phyloP scores from a whole-genome alignment of 2,888 invertebrate species.

The Drosophila setosimentum region DNA sequence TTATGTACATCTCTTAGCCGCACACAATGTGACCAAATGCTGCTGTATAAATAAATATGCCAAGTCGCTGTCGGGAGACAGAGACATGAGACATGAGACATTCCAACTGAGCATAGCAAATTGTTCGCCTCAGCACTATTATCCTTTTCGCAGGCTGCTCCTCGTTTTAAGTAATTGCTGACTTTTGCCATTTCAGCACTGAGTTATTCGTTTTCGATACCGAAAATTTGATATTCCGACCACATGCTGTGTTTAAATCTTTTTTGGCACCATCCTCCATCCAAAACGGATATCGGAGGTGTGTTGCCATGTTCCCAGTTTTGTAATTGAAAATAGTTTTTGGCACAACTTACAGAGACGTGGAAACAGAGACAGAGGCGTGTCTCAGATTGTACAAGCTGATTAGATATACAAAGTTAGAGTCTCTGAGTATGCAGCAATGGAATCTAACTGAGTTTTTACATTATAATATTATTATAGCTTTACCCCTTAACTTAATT shows the following conservation, averaged over 20 bases:
- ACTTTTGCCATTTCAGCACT: constrained; percentile 69
- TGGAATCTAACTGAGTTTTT: background rate
- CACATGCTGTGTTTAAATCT: constrained; percentile 84
- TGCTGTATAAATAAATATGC: constrained; percentile 68
- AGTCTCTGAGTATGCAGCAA: background rate
- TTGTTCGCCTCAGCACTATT: constrained; percentile 76
- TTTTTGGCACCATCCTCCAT: constrained; percentile 32
- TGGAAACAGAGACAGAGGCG: constrained; percentile 47
- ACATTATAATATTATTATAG: background rate
- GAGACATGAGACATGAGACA: constrained; percentile 28
- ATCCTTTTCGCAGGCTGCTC: constrained; percentile 67
- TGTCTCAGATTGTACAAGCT: constrained; percentile 48
- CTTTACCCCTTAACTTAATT: background rate
- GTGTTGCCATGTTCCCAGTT: constrained; percentile 17
- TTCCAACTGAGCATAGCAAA: constrained; percentile 64
- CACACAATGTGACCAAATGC: constrained; percentile 47
- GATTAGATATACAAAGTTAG: constrained; percentile 44
- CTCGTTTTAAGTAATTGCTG: constrained; percentile 77
- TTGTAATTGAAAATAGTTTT: constrained; percentile 76
- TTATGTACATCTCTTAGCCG: constrained; percentile 65
- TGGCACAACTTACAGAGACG: constrained; percentile 36
- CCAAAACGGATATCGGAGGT: constrained; percentile 29
- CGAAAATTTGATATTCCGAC: constrained; percentile 83
- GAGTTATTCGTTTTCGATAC: constrained; percentile 81
- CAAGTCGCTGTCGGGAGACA: constrained; percentile 31